Evolutionary conservation across 2,797 vertebrate species (phyloP).

Genomic region (Esox lucius): DNA sequence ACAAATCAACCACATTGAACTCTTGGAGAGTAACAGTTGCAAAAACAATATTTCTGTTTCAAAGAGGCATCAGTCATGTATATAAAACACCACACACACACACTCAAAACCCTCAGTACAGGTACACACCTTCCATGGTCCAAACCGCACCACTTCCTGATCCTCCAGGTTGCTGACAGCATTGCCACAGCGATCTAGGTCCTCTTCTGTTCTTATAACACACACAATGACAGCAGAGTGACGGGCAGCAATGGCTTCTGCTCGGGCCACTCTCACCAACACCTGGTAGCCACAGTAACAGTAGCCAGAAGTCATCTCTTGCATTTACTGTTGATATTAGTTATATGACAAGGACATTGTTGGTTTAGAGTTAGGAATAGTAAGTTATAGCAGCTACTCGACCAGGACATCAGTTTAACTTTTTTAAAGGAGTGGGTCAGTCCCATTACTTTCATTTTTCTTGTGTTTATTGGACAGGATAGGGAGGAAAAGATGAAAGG

Average conservation of each 20-base stretch:
- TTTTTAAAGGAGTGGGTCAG: neutral
- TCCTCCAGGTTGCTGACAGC: neutral
- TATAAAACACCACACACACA: neutral
- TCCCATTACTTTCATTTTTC: neutral
- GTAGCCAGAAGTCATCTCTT: neutral
- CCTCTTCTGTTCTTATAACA: neutral
- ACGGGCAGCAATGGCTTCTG: neutral
- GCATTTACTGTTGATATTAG: neutral
- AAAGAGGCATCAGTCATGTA: neutral
- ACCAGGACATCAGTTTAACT: neutral
- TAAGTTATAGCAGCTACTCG: too few relatives aligned
- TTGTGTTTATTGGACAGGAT: neutral
- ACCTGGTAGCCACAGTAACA: neutral
- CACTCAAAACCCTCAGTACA: neutral
- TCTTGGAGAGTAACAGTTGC: neutral
- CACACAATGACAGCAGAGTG: slow-evolving; percentile 5
- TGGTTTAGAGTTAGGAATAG: too few relatives aligned
- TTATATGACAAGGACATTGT: too few relatives aligned
- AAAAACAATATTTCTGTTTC: neutral
- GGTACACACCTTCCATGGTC: slow-evolving; percentile 1
- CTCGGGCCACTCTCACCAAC: slow-evolving; percentile 4
- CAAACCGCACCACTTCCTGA: slow-evolving; percentile 1
- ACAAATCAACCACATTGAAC: neutral
- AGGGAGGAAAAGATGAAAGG: neutral
- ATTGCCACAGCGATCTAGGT: neutral